Evolutionary conservation across 2,113 vertebrate genomes (phyloP).

Genomic region (Mola mola): DNA sequence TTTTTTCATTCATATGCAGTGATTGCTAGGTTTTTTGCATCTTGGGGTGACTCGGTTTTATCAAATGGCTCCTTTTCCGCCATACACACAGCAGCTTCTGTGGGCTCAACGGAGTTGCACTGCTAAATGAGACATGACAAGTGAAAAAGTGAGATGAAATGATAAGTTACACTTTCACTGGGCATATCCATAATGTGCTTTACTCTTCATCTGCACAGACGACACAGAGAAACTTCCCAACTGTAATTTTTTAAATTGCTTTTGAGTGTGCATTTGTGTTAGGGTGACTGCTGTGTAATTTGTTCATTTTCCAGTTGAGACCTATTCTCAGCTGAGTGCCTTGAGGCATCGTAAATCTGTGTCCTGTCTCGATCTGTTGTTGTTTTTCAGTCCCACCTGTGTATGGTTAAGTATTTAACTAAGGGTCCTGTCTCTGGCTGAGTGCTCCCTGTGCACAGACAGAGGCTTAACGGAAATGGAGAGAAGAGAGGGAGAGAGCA

Average conservation of each 20-base stretch:
- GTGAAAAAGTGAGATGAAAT: slow-evolving; percentile 77
- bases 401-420: slow-evolving; percentile 85
- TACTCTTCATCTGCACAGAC: slow-evolving; percentile 72
- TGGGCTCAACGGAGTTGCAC: slow-evolving; percentile 44
- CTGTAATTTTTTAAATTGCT: slow-evolving; percentile 80
- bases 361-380: slow-evolving; percentile 80
- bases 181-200: slow-evolving; percentile 72
- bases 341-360: slow-evolving; percentile 79
- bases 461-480: slow-evolving; percentile 61
- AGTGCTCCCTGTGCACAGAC: slow-evolving; percentile 75
- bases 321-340: slow-evolving; percentile 80
- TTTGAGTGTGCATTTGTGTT: slow-evolving; percentile 78
- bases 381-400: slow-evolving; percentile 84
- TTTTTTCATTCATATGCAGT: slow-evolving; percentile 61
- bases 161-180: slow-evolving; percentile 72
- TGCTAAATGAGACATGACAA: slow-evolving; percentile 72
- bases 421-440: slow-evolving; percentile 72
- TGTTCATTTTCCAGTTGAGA: slow-evolving; percentile 77
- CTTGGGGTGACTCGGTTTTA: slow-evolving; percentile 51
- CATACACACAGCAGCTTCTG: slow-evolving; percentile 57
- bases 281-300: slow-evolving; percentile 79
- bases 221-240: slow-evolving; percentile 70
- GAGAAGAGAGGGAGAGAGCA: slow-evolving; percentile 61
- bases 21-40: slow-evolving; percentile 60
- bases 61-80: slow-evolving; percentile 64